These are phyloP conservation scores for Malurus melanocephalus DNA, from an alignment of 2,113 vertebrate genomes.

Conservation along the genomic window DNA sequence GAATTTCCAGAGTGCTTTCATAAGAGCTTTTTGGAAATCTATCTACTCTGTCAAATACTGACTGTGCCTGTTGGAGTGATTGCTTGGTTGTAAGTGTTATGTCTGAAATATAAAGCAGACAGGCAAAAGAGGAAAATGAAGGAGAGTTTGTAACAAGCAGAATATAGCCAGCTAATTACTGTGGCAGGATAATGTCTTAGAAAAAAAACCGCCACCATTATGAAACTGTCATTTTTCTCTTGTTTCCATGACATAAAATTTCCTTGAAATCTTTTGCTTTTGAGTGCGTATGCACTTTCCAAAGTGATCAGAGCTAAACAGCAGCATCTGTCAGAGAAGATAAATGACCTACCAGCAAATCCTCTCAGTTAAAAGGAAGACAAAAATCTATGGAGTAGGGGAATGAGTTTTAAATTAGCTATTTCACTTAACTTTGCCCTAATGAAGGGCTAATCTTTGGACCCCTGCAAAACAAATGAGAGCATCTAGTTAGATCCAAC, in stretches of 20 bases:
- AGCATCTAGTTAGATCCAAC: slow-evolving; percentile 23
- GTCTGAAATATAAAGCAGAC: not conserved
- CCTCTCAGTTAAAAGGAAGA: slow-evolving; percentile 54
- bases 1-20: not conserved
- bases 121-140: not conserved
- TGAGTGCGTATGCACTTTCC: not conserved
- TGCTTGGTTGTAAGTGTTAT: not conserved
- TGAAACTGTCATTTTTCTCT: slow-evolving; percentile 7
- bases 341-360: slow-evolving; percentile 32
- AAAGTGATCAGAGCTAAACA: slow-evolving; percentile 46
- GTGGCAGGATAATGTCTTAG: not conserved
- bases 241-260: slow-evolving; percentile 8
- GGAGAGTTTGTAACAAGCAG: not conserved
- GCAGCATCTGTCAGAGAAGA: slow-evolving; percentile 51
- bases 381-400: slow-evolving; percentile 16
- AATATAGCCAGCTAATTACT: slow-evolving; percentile 1
- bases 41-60: not conserved
- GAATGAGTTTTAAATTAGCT: slow-evolving; percentile 57
- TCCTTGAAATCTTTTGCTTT: not conserved
- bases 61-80: not conserved
- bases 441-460: slow-evolving; percentile 52
- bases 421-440: slow-evolving; percentile 40
- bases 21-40: not conserved
- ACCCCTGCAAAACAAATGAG: slow-evolving; percentile 45
- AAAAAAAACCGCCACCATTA: not conserved